Evolutionary conservation across 2,888 invertebrate species (phyloP), one percentile per base, ranked within the genome.

Genomic region (Epinotia ramella): DNA sequence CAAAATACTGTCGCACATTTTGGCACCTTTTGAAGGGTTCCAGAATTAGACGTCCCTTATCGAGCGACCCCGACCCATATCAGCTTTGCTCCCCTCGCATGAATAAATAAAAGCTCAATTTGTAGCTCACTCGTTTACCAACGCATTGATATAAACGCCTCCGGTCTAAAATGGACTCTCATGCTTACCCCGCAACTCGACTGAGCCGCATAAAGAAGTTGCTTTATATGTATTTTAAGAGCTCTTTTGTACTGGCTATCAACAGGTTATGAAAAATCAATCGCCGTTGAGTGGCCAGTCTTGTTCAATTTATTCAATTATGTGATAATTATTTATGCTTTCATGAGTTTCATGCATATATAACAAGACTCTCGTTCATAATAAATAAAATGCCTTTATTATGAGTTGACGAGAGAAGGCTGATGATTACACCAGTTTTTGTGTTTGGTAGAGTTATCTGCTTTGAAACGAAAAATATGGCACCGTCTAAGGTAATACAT

Each of bases 61-160:
- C 86, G 85, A 87, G 85, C 90, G 92, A 89, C 90, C 92, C 90
- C 91, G 91, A 91, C 92, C 92, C 91, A 93, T 91, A 91, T 93
- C 91, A 91, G 87, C 89, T 87, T 89, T 87, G 85, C 87, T 86
- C 90, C 90, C 90, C 88, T 89, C 89, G 86, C 89, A 92, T 93
- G 93, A 93, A 94, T 94, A 93, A 93, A 92, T 93, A 93, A 93
- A 92, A 88, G 89, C 91, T 91, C 92, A 92, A 92, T 92, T 93
- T 92, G 93, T 91, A 88, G 89, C 90, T 87, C 86, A 87, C 88
- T 87, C 89, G 91, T 89, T 88, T 88, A 88, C 88, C 84, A 86
- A 88, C 86, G 87, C 88, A 86, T 88, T 88, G 88, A 88, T 88
- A 86, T 86, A 87, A 87, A 86, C 84, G 82, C 84, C 84, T 84